Percentiles rank a stretch among this genome's conserved stretches.
These are phyloP conservation scores for Caenorhabditis zanzibari DNA, from an alignment of 2,888 invertebrate species.

Conservation along the genomic window DNA sequence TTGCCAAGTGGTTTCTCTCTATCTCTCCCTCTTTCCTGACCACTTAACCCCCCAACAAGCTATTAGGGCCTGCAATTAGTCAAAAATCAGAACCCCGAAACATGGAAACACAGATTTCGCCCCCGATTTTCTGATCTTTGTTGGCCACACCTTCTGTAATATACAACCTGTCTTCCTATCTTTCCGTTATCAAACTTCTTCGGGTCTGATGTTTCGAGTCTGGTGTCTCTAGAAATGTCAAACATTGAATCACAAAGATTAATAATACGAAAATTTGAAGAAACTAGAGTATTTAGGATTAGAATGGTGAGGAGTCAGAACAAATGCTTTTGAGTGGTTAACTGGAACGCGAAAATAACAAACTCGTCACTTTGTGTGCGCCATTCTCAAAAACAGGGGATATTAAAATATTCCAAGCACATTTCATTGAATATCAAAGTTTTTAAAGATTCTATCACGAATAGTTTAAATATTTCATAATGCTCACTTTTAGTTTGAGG, in stretches of 20 bases:
- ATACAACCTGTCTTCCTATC: not conserved
- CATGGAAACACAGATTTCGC: not conserved
- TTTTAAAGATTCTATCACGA: too few relatives aligned
- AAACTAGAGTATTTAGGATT: not conserved
- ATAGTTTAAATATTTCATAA: too few relatives aligned
- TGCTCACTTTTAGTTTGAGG: too few relatives aligned
- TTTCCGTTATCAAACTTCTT: not conserved
- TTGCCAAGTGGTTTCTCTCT: slow-evolving; percentile 31
- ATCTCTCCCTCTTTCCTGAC: not conserved
- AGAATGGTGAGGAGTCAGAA: not conserved
- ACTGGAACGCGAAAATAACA: slow-evolving; percentile 15
- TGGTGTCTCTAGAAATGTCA: not conserved
- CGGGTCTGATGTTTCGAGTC: slow-evolving; percentile 11
- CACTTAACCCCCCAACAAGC: not conserved
- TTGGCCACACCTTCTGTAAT: slow-evolving; percentile 10
- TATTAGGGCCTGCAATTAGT: slow-evolving; percentile 3
- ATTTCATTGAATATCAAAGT: too few relatives aligned
- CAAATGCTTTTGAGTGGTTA: not conserved
- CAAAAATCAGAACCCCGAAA: not conserved
- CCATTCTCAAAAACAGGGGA: not conserved
- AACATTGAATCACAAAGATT: not conserved
- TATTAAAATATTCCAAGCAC: not conserved
- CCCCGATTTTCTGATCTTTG: slow-evolving; percentile 1
- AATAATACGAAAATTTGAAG: not conserved
- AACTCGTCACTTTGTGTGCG: slow-evolving; percentile 22